phyloP scores from a whole-genome alignment of 2,797 vertebrate species.

The Glyptemys insculpta region DNA sequence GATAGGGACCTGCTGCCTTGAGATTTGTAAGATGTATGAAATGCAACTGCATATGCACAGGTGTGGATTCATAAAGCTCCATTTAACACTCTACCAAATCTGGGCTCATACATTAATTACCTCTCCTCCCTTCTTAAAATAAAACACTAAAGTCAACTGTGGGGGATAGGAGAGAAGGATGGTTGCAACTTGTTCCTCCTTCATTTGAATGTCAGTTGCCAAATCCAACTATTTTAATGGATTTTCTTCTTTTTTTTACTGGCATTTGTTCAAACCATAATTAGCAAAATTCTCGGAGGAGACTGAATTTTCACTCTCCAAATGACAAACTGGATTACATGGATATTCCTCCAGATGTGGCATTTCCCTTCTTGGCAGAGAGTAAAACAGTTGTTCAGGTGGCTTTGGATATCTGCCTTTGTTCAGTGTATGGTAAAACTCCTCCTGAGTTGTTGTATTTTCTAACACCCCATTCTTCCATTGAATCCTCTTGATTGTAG shows the following conservation, averaged over 20 bases:
- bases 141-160: background rate
- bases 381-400: background rate
- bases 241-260: background rate
- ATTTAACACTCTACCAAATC: background rate
- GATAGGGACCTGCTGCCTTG: background rate
- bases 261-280: constrained; percentile 32
- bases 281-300: constrained; percentile 48
- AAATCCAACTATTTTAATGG: background rate
- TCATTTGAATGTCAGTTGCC: background rate
- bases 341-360: constrained; percentile 50
- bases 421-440: background rate
- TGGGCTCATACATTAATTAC: background rate
- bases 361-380: constrained; percentile 42
- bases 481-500: background rate
- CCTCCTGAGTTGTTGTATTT: background rate
- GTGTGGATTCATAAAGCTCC: background rate
- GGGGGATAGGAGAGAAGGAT: background rate
- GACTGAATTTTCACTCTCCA: constrained; percentile 43
- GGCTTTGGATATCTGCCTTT: constrained; percentile 4
- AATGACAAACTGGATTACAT: constrained; percentile 37
- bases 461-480: background rate
- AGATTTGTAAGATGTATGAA: background rate
- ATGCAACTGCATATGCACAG: background rate
- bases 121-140: background rate
- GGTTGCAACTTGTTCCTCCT: background rate